phyloP scores from a whole-genome alignment of 2,113 vertebrate genomes.

The Axis porcinus region DNA sequence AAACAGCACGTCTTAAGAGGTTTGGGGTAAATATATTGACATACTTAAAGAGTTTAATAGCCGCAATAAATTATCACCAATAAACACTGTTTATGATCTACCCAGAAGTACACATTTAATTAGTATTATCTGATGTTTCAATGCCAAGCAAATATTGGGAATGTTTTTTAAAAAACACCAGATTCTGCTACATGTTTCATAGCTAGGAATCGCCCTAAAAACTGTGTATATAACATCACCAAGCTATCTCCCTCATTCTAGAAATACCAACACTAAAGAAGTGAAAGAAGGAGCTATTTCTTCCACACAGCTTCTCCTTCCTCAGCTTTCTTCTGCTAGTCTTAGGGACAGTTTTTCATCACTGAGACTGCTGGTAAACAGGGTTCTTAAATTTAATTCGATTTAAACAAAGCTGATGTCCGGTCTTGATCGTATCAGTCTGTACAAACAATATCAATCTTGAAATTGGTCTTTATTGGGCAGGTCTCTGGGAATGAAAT shows the following conservation, averaged over 20 bases:
- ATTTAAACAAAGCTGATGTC: background rate
- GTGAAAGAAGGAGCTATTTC: background rate
- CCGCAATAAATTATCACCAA: background rate
- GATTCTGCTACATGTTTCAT: conserved; percentile 12
- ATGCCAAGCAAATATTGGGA: conserved; percentile 26
- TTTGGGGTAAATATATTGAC: background rate
- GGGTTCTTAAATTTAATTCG: background rate
- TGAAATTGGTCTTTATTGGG: background rate
- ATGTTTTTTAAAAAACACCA: conserved; percentile 40
- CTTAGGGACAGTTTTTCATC: background rate
- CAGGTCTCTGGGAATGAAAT: background rate
- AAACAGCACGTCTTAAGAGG: conserved; percentile 32
- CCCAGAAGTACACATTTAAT: conserved; percentile 35
- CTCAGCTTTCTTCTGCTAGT: background rate
- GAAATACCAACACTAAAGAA: background rate
- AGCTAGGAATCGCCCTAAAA: background rate
- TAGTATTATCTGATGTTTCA: conserved; percentile 32
- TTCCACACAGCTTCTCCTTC: background rate
- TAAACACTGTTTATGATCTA: conserved; percentile 24
- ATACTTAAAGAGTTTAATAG: background rate
- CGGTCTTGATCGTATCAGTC: background rate
- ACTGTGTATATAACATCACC: background rate
- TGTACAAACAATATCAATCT: background rate
- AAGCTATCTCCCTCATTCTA: background rate
- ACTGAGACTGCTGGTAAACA: background rate